Evolutionary conservation across 2,113 vertebrate genomes (phyloP), one percentile per base, ranked within the genome.

Genomic region (Pollimyrus isidori): DNA sequence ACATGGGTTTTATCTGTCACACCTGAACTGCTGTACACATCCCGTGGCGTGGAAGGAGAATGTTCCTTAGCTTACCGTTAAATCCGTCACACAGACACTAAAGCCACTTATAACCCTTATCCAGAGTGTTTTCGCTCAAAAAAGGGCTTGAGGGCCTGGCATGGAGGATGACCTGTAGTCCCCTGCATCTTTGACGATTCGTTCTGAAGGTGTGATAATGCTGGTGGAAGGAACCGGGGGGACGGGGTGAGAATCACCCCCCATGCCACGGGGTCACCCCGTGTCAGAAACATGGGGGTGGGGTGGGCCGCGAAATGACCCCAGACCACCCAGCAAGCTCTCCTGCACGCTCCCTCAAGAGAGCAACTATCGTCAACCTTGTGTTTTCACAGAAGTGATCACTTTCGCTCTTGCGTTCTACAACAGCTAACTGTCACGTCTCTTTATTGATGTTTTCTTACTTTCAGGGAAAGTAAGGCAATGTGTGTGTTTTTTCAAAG

Each of bases 401-500:
- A 96, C 92, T 95, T 95, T 97, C 95, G 96, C 96, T 69, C 62
- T 30, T 30, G 62, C 26, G 10, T 30, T 69, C n/a, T 13, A 15
- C 62, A 3, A 30, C 62, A 13, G n/a, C 11, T 13, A 69, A 69
- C 95, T 97, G 95, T 97, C 93, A 95, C 95, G 96, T 97, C 97
- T 97, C 98, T 97, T 97, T 98, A 98, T 97, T 96, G 95, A 96
- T 97, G 97, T 97, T 97, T 97, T 97, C 97, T 98, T 98, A 95
- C 97, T 98, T 98, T 98, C 97, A 95, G 97, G 96, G 96, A 98
- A 98, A 96, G 98, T 99, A 97, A 98, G 97, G 97, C 91, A 96
- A 97, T 96, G 95, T 95, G 96, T 94, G 96, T 97, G 96, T 96
- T 97, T 99, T 98, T 97, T 97, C 35, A 19, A 42, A 80, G 35